Percentiles rank a stretch among this genome's conserved stretches.
Evolutionary conservation across 2,888 invertebrate genomes (phyloP).

Genomic region (Hipparchia semele): DNA sequence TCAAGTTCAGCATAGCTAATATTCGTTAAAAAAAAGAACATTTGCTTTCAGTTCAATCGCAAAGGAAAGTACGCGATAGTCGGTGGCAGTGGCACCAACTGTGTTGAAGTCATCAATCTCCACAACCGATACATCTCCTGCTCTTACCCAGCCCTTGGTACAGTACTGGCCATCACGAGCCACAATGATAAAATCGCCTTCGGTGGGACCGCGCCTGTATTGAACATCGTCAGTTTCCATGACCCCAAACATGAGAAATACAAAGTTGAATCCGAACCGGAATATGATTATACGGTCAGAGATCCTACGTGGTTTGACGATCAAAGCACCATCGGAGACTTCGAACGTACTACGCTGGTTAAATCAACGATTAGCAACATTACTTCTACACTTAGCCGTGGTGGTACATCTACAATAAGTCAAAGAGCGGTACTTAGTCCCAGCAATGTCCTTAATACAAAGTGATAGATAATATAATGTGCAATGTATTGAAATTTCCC

Average conservation of each 20-base stretch:
- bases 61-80: slow-evolving; percentile 76
- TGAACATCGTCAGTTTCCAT: slow-evolving; percentile 69
- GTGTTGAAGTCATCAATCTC: slow-evolving; percentile 73
- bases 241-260: slow-evolving; percentile 73
- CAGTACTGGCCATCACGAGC: slow-evolving; percentile 64
- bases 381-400: slow-evolving; percentile 26
- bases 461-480: not conserved
- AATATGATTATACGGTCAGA: slow-evolving; percentile 37
- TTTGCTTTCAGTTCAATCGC: slow-evolving; percentile 65
- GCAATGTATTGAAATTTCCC: no score
- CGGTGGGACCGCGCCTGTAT: slow-evolving; percentile 67
- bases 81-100: slow-evolving; percentile 75
- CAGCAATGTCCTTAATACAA: not conserved
- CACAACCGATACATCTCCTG: slow-evolving; percentile 74
- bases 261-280: slow-evolving; percentile 41
- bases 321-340: slow-evolving; percentile 9
- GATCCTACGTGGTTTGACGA: slow-evolving; percentile 42
- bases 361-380: slow-evolving; percentile 18
- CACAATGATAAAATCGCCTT: slow-evolving; percentile 69
- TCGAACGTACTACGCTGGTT: slow-evolving; percentile 18
- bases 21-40: not conserved
- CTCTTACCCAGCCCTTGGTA: slow-evolving; percentile 67
- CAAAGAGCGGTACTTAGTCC: not conserved
- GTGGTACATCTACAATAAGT: slow-evolving; percentile 19
- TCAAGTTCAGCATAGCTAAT: no score